Conservation (phyloP, 2,888 invertebrate genomes). For the Vannuccia rotundouncinata region DNA sequence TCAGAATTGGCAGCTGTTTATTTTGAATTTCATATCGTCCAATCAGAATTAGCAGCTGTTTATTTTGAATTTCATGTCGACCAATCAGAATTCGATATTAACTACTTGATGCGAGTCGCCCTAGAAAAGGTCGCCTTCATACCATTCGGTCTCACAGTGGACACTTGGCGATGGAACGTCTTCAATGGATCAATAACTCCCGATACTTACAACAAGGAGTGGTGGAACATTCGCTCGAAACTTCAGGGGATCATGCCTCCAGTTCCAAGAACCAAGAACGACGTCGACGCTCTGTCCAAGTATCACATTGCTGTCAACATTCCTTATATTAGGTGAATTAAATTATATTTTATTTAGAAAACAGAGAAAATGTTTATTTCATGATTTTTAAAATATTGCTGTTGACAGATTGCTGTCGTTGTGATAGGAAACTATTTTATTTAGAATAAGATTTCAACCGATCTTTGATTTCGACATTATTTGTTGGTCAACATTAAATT, state of each 20-base stretch:
- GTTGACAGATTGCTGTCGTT: too few species aligned
- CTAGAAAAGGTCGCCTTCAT: constrained; percentile 57
- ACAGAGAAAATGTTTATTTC: too few species aligned
- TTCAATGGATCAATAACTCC: constrained; percentile 49
- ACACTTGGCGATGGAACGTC: constrained; percentile 58
- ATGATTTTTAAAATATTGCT: too few species aligned
- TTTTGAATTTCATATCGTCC: too few species aligned
- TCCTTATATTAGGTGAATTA: constrained; percentile 36
- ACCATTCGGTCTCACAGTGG: constrained; percentile 57
- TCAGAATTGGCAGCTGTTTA: too few species aligned
- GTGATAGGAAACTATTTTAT: too few species aligned
- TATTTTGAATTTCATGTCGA: not conserved
- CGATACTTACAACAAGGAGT: constrained; percentile 53
- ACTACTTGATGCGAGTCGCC: constrained; percentile 47
- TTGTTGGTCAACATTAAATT: too few species aligned
- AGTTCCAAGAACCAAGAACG: not conserved
- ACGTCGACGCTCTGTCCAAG: constrained; percentile 23
- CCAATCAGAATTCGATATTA: constrained; percentile 28
- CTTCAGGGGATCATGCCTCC: constrained; percentile 13
- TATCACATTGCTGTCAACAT: constrained; percentile 27
- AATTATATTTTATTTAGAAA: too few species aligned
- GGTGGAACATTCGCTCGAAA: constrained; percentile 57
- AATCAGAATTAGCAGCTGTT: too few species aligned
- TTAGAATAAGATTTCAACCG: too few species aligned
- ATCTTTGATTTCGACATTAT: too few species aligned